Base-by-base conservation (phyloP, 2,888 invertebrate species). In the Rotaria sp. region DNA sequence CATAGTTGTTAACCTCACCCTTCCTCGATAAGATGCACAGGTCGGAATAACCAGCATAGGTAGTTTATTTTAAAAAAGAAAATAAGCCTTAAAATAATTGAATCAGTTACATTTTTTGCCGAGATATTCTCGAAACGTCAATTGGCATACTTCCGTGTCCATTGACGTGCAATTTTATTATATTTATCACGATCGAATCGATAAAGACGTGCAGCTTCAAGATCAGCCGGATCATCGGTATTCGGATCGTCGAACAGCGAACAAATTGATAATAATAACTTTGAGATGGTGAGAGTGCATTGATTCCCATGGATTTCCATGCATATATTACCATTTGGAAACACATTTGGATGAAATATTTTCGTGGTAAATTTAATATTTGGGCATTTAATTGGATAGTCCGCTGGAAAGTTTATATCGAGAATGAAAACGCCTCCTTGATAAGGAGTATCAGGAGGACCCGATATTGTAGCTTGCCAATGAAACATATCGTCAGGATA, bases 141-240 rank as follows among this genome's bases (percentile, higher is more conserved):
- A 97, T 97, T 97, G 94, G 98, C 97, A 94, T 98, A 98, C 94
- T 98, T 98, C 94, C 96, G 95, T 93, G 97, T 97, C 98, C 98
- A 99, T 94, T 99, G 98, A 93, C 96, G 95, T 92, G 98, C 98
- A 94, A 96, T 94, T 94, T 96, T 96, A 94, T 96, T 96, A 94
- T 98, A 97, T 94, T 96, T 96, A 94, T 96, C 96, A 93, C 96
- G 94, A 94, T 99, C 98, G 90, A 97, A 97, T 94, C 99, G 99
- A 94, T 97, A 99, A 94, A 98, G 96, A 94, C 97, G 96, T 93
- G 99, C 99, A 93, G 99, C 99, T 94, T 99, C 99, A 92, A 99
- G 99, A 92, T 99, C 98, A 93, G 99, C 94, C 89, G 99, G 99
- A 93, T 99, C 99, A 92, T 99, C 98, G 92, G 99, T 98, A 93